These are phyloP conservation scores for Ivindomyrus marchei DNA, from an alignment of 2,113 vertebrate species.

Conservation along the genomic window DNA sequence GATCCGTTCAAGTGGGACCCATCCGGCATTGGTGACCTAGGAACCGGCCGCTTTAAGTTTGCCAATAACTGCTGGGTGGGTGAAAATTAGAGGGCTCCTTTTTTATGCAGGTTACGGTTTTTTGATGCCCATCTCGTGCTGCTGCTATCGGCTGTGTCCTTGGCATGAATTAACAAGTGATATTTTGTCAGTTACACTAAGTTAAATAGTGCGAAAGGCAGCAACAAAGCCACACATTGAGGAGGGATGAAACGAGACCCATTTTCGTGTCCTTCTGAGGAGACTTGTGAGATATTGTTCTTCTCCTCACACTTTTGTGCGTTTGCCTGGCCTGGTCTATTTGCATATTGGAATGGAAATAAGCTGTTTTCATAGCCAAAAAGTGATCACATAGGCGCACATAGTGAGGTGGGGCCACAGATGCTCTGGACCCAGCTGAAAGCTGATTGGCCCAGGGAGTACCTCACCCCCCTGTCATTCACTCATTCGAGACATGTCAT, in stretches of 20 bases:
- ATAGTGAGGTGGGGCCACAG: neutral
- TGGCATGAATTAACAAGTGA: neutral
- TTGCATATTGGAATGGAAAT: neutral
- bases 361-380: neutral
- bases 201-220: neutral
- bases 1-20: neutral
- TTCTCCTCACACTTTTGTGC: neutral
- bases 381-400: neutral
- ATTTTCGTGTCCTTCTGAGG: neutral
- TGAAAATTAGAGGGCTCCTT: neutral
- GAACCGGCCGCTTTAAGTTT: neutral
- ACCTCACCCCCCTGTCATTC: neutral
- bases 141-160: neutral
- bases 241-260: neutral
- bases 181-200: conserved; percentile 4
- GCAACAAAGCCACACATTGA: neutral
- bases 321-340: neutral
- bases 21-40: neutral
- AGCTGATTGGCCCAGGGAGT: neutral
- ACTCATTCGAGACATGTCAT: neutral
- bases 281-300: neutral
- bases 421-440: neutral
- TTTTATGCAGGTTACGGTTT: neutral
- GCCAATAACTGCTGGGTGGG: neutral
- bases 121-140: neutral